Evolutionary conservation across 2,888 invertebrate genomes (phyloP).

Genomic region (Gryllus longicercus): DNA sequence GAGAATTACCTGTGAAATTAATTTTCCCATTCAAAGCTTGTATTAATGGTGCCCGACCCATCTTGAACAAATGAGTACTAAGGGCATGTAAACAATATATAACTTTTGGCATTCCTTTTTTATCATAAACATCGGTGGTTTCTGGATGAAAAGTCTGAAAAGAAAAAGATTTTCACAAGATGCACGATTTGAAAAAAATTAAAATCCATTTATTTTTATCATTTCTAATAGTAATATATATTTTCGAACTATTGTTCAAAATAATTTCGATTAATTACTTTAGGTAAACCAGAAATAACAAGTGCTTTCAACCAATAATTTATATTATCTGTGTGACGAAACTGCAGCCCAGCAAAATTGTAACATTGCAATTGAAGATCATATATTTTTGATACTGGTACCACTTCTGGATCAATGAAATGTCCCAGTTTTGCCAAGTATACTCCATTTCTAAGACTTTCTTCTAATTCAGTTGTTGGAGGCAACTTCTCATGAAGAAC

Average conservation of each 20-base stretch:
- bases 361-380: constrained; percentile 65
- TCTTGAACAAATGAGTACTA: constrained; percentile 63
- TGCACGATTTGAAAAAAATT: background rate
- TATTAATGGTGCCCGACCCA: constrained; percentile 71
- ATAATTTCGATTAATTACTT: constrained; percentile 50
- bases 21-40: constrained; percentile 73
- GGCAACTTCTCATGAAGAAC: constrained; percentile 66
- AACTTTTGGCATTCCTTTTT: constrained; percentile 73
- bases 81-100: constrained; percentile 76
- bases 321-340: constrained; percentile 77
- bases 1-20: constrained; percentile 59
- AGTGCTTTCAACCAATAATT: constrained; percentile 68
- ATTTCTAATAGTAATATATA: background rate
- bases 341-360: constrained; percentile 64
- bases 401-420: constrained; percentile 63
- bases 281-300: constrained; percentile 63
- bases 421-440: constrained; percentile 68
- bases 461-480: constrained; percentile 66
- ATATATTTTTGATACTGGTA: constrained; percentile 67
- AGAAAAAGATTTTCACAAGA: background rate
- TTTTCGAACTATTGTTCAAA: background rate
- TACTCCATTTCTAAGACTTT: constrained; percentile 72
- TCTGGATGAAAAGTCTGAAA: constrained; percentile 73
- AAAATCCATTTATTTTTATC: background rate
- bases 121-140: constrained; percentile 77